Evolutionary conservation across 2,797 vertebrate species (phyloP).

Genomic region (Mallotus villosus): DNA sequence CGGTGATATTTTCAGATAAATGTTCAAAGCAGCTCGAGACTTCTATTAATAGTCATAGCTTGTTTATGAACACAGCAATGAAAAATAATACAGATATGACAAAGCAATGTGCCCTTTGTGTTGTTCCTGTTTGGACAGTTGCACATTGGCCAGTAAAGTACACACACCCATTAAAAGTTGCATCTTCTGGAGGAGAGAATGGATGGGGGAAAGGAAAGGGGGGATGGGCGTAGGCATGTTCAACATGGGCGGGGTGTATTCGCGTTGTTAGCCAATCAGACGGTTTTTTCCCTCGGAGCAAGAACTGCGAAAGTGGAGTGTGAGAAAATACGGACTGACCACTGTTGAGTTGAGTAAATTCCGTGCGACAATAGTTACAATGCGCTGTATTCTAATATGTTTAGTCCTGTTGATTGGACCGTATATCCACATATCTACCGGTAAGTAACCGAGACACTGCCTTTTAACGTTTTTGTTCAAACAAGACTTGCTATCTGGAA

Average conservation of each 20-base stretch:
- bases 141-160: too few relatives aligned
- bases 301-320: slow-evolving; percentile 45
- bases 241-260: slow-evolving; percentile 30
- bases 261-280: slow-evolving; percentile 38
- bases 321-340: slow-evolving; percentile 36
- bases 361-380: slow-evolving; percentile 2
- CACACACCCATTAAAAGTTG: too few relatives aligned
- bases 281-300: slow-evolving; percentile 22
- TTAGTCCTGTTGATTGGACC: slow-evolving; percentile 1
- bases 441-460: background rate
- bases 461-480: background rate
- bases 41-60: too few relatives aligned
- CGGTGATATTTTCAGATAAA: too few relatives aligned
- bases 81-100: too few relatives aligned
- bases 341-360: slow-evolving; percentile 7
- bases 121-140: too few relatives aligned
- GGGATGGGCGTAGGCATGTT: background rate
- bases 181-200: background rate
- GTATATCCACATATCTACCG: background rate
- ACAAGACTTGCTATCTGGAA: slow-evolving; percentile 8
- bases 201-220: background rate
- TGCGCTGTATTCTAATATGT: background rate
- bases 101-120: too few relatives aligned
- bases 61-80: too few relatives aligned
- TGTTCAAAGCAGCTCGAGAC: too few relatives aligned